Conservation (phyloP, 2,888 invertebrate species). For the Shargacucullia verbasci region DNA sequence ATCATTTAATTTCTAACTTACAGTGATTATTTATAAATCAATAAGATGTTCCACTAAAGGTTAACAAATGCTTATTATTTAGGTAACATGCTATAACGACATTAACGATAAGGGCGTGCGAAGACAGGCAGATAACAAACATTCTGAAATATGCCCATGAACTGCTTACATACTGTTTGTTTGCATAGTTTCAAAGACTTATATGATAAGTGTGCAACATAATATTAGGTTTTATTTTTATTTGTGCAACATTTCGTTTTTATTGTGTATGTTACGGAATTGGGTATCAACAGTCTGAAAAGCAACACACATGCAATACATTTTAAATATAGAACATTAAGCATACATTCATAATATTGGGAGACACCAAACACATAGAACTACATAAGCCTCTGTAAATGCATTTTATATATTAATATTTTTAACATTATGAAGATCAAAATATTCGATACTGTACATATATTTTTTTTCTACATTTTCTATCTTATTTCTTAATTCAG, state of each 20-base stretch:
- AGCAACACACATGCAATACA: conserved; percentile 17
- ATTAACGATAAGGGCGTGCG: conserved; percentile 3
- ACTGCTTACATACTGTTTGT: too few relatives aligned
- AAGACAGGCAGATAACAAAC: not conserved
- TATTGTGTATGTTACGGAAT: conserved; percentile 6
- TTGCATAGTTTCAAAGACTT: too few relatives aligned
- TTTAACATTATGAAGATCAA: conserved; percentile 32
- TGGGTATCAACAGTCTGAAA: not conserved
- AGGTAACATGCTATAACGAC: conserved; percentile 11
- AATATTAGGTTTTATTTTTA: too few relatives aligned
- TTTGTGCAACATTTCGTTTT: conserved; percentile 1
- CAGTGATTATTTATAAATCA: conserved; percentile 15
- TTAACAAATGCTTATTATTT: conserved; percentile 24
- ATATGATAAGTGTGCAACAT: too few relatives aligned
- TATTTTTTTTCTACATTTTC: conserved; percentile 6
- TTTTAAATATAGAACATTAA: conserved; percentile 18
- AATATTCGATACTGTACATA: conserved; percentile 34
- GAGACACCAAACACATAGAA: conserved; percentile 31
- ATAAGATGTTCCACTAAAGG: conserved; percentile 17
- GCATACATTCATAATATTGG: conserved; percentile 11
- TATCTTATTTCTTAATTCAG: conserved; percentile 33
- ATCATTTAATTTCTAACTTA: conserved; percentile 19
- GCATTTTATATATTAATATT: conserved; percentile 27
- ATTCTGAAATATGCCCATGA: too few relatives aligned
- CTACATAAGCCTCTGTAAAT: conserved; percentile 39